Evolutionary conservation across 2,113 vertebrate genomes (phyloP), one percentile per base, ranked within the genome.

Genomic region (Chinchilla lanigera): DNA sequence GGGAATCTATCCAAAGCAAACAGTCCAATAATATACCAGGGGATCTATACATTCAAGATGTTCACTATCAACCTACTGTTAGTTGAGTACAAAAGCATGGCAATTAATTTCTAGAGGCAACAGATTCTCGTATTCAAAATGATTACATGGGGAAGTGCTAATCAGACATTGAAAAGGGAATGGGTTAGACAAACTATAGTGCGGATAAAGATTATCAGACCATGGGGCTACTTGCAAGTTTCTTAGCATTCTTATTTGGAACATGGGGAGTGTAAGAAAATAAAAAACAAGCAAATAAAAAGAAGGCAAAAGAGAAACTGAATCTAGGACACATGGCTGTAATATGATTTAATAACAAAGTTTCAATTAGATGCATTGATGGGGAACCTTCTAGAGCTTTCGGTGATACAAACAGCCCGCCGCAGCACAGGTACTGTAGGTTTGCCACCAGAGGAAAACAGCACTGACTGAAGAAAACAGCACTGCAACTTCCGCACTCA

Each of bases 21-120:
- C 24, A 94, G 69, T 22, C 86, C 71, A 90, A 88, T 73, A 95
- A 95, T 22, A 80, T 47, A 94, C 95, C 81, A 95, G 50, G 78
- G 95, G 97, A 97, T 89, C 85, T 50, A 69, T 91, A 97, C 95
- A 96, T 96, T 83, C 35, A 44, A 78, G 77, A 67, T 94, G 82
- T 80, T 89, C 97, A 94, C 78, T 89, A 30, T 11, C 65, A 92
- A 22, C 61, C 38, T 14, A n/a, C 78, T 82, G 63, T 41, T 83
- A 47, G 91, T 65, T 47, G 54, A 58, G 60, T 71, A 71, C 85
- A 85, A 95, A 94, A 80, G 77, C 81, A 3, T 77, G 30, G 3
- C 38, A 60, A 50, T 93, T 88, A 93, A 97, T 96, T 33, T 67
- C 81, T 52, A 63, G 44, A 89, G 92, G 30, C 73, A 67, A 89